Percentiles rank a stretch among this genome's conserved stretches.
phyloP scores from a whole-genome alignment of 1,140 invertebrate species.

The Euwallacea similis region DNA sequence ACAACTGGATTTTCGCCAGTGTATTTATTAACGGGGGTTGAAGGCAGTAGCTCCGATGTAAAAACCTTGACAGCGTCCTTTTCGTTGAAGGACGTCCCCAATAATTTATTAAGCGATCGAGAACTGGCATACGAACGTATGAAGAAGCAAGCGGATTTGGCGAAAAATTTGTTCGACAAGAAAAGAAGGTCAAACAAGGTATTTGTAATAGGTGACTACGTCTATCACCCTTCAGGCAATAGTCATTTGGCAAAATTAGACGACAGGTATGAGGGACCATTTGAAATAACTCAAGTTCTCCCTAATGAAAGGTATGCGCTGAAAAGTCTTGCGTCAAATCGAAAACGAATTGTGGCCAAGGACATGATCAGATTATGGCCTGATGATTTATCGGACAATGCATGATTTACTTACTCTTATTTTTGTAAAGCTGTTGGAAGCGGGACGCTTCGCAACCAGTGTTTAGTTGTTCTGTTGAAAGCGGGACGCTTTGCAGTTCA shows the following conservation, averaged over 20 bases:
- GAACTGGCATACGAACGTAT: background rate
- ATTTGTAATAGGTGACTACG: background rate
- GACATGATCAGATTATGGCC: background rate
- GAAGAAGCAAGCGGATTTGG: background rate
- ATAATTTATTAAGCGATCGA: background rate
- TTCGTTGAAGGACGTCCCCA: background rate
- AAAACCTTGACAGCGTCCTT: background rate
- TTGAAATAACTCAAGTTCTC: background rate
- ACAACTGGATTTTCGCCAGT: conserved; percentile 4
- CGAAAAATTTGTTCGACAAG: background rate
- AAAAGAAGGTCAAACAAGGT: conserved; percentile 3
- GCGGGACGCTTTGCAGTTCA: no score
- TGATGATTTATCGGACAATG: background rate
- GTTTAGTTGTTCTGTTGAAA: no score
- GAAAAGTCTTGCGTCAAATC: background rate
- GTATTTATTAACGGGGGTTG: background rate
- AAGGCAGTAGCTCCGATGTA: conserved; percentile 12
- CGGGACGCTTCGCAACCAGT: no score
- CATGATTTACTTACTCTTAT: no score
- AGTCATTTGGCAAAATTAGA: background rate
- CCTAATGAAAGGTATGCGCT: background rate
- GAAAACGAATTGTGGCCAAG: conserved; percentile 1
- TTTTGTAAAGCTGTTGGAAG: no score
- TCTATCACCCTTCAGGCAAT: conserved; percentile 1
- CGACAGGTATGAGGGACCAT: background rate